A percentile compares a stretch with the other conserved stretches of the same genome.
These are phyloP conservation scores for Cheilinus undulatus DNA, from an alignment of 2,113 vertebrate species.

Conservation along the genomic window DNA sequence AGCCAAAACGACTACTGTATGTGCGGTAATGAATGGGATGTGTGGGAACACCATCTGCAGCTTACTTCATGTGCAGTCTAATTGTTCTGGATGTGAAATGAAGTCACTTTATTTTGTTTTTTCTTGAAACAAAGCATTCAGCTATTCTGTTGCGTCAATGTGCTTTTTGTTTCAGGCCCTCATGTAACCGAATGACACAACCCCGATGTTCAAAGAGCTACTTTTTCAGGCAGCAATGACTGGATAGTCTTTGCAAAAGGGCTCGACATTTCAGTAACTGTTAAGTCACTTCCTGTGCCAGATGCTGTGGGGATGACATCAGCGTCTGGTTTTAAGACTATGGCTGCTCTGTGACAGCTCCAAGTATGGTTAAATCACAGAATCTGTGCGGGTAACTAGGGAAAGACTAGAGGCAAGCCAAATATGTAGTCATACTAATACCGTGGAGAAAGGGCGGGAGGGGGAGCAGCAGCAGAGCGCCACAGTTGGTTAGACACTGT, in stretches of 20 bases:
- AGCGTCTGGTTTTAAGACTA: constrained; percentile 75
- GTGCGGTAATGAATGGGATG: constrained; percentile 36
- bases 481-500: constrained; percentile 66
- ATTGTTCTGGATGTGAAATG: constrained; percentile 36
- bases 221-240: constrained; percentile 44
- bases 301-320: constrained; percentile 73
- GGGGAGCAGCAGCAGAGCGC: constrained; percentile 28
- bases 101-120: constrained; percentile 23
- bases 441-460: constrained; percentile 55
- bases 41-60: constrained; percentile 45
- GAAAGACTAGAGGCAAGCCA: constrained; percentile 70
- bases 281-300: constrained; percentile 79
- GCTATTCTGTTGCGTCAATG: background rate
- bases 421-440: constrained; percentile 76
- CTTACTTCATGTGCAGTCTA: background rate
- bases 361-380: constrained; percentile 76
- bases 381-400: constrained; percentile 70
- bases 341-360: constrained; percentile 71
- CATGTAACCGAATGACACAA: constrained; percentile 36
- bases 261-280: constrained; percentile 33
- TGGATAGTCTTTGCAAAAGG: constrained; percentile 43
- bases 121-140: constrained; percentile 35
- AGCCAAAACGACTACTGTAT: constrained; percentile 54
- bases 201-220: constrained; percentile 20
- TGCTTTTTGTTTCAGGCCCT: background rate